phyloP scores from a whole-genome alignment of 2,113 vertebrate genomes.

The Clarias batrachus region DNA sequence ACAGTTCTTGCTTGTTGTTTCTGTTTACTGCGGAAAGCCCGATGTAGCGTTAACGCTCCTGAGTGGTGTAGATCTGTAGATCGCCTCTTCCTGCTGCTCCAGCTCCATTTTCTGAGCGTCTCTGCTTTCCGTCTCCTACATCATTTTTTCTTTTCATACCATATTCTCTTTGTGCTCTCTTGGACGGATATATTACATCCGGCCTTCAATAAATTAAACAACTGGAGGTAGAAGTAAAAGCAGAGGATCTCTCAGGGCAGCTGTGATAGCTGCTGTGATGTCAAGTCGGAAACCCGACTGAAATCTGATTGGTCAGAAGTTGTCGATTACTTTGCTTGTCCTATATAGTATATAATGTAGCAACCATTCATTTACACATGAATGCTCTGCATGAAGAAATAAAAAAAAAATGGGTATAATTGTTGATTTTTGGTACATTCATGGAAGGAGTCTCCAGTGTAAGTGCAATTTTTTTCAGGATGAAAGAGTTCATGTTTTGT shows the following conservation, averaged over 20 bases:
- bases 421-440: background rate
- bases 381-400: no score
- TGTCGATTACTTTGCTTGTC: background rate
- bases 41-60: background rate
- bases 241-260: background rate
- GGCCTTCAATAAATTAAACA: background rate
- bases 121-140: background rate
- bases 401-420: background rate
- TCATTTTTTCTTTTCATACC: background rate
- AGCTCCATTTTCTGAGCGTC: slow-evolving; percentile 5
- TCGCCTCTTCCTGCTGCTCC: slow-evolving; percentile 12
- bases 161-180: slow-evolving; percentile 17
- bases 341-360: no score
- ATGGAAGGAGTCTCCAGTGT: background rate
- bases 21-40: background rate
- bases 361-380: no score
- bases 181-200: background rate
- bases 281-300: background rate
- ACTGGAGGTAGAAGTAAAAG: background rate
- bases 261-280: background rate
- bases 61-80: background rate
- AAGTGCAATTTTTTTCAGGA: no score
- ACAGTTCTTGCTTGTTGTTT: background rate
- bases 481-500: background rate
- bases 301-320: background rate